Evolutionary conservation across 2,113 vertebrate genomes (phyloP).

Genomic region (Rhynchomys soricoides): DNA sequence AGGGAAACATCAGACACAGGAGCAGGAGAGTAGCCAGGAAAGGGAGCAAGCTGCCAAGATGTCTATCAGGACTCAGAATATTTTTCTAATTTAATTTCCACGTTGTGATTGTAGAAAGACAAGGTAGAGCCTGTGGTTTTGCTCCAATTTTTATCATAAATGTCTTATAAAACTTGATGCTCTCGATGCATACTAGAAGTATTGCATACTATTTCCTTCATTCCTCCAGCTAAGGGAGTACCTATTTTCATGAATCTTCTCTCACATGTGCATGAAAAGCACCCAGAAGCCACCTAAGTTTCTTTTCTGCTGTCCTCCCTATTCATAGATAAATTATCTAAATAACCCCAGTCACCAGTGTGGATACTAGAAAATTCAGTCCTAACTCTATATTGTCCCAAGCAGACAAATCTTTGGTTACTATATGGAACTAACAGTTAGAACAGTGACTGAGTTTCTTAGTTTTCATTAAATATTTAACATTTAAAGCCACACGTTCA

Average conservation of each 20-base stretch:
- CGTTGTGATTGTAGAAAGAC: neutral
- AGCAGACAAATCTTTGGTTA: neutral
- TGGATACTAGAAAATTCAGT: neutral
- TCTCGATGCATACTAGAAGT: neutral
- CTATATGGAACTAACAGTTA: neutral
- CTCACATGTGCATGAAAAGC: neutral
- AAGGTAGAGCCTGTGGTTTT: neutral
- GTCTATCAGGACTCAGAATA: neutral
- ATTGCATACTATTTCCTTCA: neutral
- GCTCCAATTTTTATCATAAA: neutral
- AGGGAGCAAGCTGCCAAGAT: neutral
- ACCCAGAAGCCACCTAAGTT: neutral
- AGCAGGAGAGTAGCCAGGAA: neutral
- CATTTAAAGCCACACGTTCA: conserved; percentile 46
- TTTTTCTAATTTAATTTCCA: neutral
- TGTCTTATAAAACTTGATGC: neutral
- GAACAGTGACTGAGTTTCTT: neutral
- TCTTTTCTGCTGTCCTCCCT: neutral
- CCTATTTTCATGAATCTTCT: neutral
- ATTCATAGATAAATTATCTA: neutral
- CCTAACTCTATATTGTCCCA: neutral
- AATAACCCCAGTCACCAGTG: neutral
- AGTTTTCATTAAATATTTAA: conserved; percentile 12
- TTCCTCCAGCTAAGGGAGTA: neutral
- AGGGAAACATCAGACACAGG: neutral